These are phyloP conservation scores for Euzetes globulus DNA, from an alignment of 2,888 invertebrate genomes.

Conservation along the genomic window DNA sequence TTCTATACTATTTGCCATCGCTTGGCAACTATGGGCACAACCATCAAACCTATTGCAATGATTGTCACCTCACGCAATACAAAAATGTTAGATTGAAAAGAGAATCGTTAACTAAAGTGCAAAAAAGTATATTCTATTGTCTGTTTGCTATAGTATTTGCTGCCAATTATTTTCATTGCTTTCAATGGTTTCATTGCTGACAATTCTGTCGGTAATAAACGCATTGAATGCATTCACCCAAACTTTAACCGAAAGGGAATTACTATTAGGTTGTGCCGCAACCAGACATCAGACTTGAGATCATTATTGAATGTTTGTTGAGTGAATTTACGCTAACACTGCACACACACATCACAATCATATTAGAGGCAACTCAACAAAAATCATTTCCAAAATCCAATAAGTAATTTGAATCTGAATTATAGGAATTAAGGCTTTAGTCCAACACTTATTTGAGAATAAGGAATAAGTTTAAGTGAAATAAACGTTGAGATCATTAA, in stretches of 20 bases:
- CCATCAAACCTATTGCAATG: constrained; percentile 6
- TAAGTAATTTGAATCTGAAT: constrained; percentile 20
- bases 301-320: constrained; percentile 23
- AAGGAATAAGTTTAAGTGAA: background rate
- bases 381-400: constrained; percentile 6
- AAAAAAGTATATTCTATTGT: background rate
- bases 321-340: too few species aligned
- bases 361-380: too few species aligned
- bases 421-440: constrained; percentile 26
- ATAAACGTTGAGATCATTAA: background rate
- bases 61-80: constrained; percentile 27
- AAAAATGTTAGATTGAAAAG: constrained; percentile 16
- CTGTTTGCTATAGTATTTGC: background rate
- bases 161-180: background rate
- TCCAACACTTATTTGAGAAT: background rate
- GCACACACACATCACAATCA: background rate
- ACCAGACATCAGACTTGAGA: background rate
- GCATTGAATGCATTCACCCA: constrained; percentile 8
- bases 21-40: constrained; percentile 24
- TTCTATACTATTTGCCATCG: constrained; percentile 11
- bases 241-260: background rate
- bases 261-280: constrained; percentile 3
- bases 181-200: constrained; percentile 2
- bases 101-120: constrained; percentile 29
- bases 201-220: constrained; percentile 16